Base-by-base conservation (phyloP, 2,797 vertebrate genomes). In the Sebastes vulpes region DNA sequence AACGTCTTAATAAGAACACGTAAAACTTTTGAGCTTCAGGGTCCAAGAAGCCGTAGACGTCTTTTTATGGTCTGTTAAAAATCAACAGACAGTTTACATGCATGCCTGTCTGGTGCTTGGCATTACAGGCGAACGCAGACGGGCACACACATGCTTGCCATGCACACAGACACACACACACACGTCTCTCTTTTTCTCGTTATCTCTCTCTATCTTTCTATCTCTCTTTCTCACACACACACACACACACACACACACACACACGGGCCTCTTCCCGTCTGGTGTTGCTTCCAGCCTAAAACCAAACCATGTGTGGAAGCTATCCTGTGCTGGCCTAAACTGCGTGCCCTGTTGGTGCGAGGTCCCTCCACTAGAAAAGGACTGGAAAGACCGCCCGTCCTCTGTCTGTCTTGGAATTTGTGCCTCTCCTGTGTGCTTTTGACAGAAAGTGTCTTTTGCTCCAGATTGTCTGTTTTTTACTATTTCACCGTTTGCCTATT, bases 251-350 rank as follows among this genome's bases (percentile, higher is more conserved):
- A 28, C 35, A 31, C 31, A 74, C 32, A 64, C 67, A 76, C 59
- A 77, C 71, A 64, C 46, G 70, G 23, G 61, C 79, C 83, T 89
- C 82, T 72, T 85, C 87, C 84, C 72, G 82, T 90, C 87, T 92
- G 86, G 65, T 91, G 85, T 65, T 89, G 73, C 84, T 89, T 92
- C 86, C 84, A 90, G 46, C 48, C 77, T 88, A 92, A 93, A 92
- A 88, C 81, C 82, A 94, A 93, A 91, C 87, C 90, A 93, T 90
- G 88, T 92, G 92, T 93, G 84, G 61, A 66, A 90, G 79, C 80
- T 72, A 79, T 88, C 84, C 81, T 84, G 58, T 48, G 79, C 80
- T 79, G 80, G 65, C 46, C 76, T 79, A 59, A 85, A 84, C 85
- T 80, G 74, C 75, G 69, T 75, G 67, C 75, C 68, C 72, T 53